Evolutionary conservation across 2,797 vertebrate genomes (phyloP), one percentile per base, ranked within the genome.

Genomic region (Phylloscopus collybita): DNA sequence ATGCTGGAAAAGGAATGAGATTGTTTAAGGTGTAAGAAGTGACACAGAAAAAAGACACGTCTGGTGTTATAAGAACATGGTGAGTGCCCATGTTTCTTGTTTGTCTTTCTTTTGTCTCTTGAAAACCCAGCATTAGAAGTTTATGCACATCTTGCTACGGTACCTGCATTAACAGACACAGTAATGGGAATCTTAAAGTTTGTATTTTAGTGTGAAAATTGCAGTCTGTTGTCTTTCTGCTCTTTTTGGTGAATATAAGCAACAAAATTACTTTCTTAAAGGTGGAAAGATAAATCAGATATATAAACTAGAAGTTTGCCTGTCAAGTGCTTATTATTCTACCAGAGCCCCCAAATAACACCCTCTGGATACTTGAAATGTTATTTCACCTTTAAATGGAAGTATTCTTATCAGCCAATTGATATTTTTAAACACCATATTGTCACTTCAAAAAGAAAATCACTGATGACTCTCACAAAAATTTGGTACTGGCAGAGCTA

Each of bases 371-470:
- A 78, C 30, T 66, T 83, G 47, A 54, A 82, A 69, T 34, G 11
- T 42, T 72, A 93, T 79, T 81, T 80, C 19, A 53, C 32, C 38
- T 93, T 95, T 91, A 64, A 81, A 90, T 51, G 17, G 42, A 95
- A 88, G n/a, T 20, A 53, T 71, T 82, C 32, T 44, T 74, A 60
- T 54, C 49, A 32, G 53, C 29, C 34, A 88, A 44, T 12, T 53
- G 50, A 34, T 78, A 82, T 32, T 92, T 79, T 92, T 49, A 91
- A 94, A 79, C 29, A 59, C 21, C 32, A 42, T 65, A 57, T 40
- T 87, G 32, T 69, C 62, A 73, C 26, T 29, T 36, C 20, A 91
- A 82, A 86, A 91, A 53, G 57, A 83, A 81, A 86, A 54, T 36
- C 42, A 80, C 18, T 54, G 18, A 53, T 18, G 40, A n/a, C 11